Evolutionary conservation across 1,140 invertebrate genomes (phyloP).

Genomic region (Hesperophylax magnus): DNA sequence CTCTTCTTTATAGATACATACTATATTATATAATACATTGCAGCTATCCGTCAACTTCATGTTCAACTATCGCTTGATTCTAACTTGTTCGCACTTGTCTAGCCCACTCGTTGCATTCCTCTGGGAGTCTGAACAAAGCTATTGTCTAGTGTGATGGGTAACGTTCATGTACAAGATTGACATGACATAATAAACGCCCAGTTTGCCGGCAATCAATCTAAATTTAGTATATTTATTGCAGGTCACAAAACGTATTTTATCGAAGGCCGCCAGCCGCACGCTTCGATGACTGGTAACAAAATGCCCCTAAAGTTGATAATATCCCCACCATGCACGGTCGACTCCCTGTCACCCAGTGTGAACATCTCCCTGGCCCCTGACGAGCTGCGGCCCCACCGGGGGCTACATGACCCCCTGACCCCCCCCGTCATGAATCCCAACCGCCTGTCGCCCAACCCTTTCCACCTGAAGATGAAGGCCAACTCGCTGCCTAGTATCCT

Average conservation of each 20-base stretch:
- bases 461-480: constrained; percentile 76
- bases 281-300: constrained; percentile 62
- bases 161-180: too few relatives aligned
- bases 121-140: too few relatives aligned
- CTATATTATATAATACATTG: too few relatives aligned
- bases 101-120: too few relatives aligned
- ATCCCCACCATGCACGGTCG: constrained; percentile 70
- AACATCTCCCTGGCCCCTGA: constrained; percentile 42
- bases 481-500: constrained; percentile 84
- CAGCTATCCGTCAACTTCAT: too few relatives aligned
- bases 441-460: constrained; percentile 72
- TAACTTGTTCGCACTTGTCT: too few relatives aligned
- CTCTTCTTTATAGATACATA: too few relatives aligned
- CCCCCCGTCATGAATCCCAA: constrained; percentile 64
- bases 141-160: too few relatives aligned
- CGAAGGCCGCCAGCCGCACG: constrained; percentile 67
- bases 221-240: constrained; percentile 62
- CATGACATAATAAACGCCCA: too few relatives aligned
- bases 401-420: constrained; percentile 54
- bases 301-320: constrained; percentile 71
- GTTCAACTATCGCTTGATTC: too few relatives aligned
- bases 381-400: not conserved
- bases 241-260: constrained; percentile 89
- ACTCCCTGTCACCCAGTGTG: constrained; percentile 57
- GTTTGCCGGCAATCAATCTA: too few relatives aligned